These are phyloP conservation scores for Proisotoma minuta DNA, from an alignment of 2,888 invertebrate species.

Conservation along the genomic window DNA sequence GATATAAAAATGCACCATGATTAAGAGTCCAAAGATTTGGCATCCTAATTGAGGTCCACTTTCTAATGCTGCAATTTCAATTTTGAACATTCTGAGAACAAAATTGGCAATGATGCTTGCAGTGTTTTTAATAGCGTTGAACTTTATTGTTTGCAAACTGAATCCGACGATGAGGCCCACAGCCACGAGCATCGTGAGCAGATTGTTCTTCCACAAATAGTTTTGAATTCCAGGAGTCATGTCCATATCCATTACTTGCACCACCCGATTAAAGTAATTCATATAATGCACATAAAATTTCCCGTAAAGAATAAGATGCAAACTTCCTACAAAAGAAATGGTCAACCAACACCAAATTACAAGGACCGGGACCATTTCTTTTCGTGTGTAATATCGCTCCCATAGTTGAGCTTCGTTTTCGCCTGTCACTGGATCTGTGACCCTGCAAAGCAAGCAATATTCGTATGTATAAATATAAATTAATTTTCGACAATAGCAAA, in stretches of 20 bases:
- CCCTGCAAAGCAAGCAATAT: slow-evolving; percentile 10
- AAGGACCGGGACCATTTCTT: slow-evolving; percentile 36
- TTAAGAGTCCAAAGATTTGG: slow-evolving; percentile 13
- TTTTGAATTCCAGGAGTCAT: slow-evolving; percentile 29
- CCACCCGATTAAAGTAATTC: slow-evolving; percentile 40
- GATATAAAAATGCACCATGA: slow-evolving; percentile 17
- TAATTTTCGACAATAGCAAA: no score
- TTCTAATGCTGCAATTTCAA: slow-evolving; percentile 16
- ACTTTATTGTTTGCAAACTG: background rate
- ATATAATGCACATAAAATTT: slow-evolving; percentile 39
- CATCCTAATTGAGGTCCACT: background rate
- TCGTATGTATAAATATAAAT: background rate
- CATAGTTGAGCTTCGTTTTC: slow-evolving; percentile 12
- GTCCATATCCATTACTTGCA: slow-evolving; percentile 37
- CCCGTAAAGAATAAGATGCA: slow-evolving; percentile 29
- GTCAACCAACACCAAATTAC: slow-evolving; percentile 39
- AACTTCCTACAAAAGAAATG: slow-evolving; percentile 27
- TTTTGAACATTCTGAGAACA: slow-evolving; percentile 18
- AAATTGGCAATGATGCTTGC: slow-evolving; percentile 27
- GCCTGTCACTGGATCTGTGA: slow-evolving; percentile 18
- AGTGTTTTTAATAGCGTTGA: slow-evolving; percentile 29
- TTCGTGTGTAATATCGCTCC: slow-evolving; percentile 28
- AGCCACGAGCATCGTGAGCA: slow-evolving; percentile 18
- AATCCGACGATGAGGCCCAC: slow-evolving; percentile 12
- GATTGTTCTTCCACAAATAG: slow-evolving; percentile 34